Conservation (phyloP, 2,888 invertebrate genomes). For the Hyalella azteca region DNA sequence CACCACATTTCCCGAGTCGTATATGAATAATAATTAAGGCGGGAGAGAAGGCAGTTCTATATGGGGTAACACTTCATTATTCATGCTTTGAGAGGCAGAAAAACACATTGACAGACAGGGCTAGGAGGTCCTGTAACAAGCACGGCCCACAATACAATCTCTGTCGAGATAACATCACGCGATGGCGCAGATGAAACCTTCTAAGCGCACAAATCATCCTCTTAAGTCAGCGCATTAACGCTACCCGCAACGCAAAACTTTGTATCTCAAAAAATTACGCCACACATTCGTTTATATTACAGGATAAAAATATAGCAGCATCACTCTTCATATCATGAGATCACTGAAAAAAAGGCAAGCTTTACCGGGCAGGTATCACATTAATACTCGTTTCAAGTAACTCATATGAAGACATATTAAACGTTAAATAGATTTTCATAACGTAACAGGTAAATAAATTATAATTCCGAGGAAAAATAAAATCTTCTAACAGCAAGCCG, state of each 20-base stretch:
- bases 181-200: not conserved
- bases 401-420: too few species aligned
- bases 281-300: too few species aligned
- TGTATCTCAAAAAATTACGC: too few species aligned
- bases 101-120: conserved; percentile 16
- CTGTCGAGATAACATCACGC: not conserved
- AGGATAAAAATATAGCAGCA: too few species aligned
- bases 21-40: conserved; percentile 23
- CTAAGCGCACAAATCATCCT: conserved; percentile 8
- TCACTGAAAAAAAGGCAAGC: too few species aligned
- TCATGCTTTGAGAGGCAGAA: conserved; percentile 25
- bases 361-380: too few species aligned
- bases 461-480: too few species aligned
- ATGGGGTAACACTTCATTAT: conserved; percentile 28
- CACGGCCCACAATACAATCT: conserved; percentile 16
- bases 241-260: not conserved
- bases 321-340: too few species aligned
- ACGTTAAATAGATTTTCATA: too few species aligned
- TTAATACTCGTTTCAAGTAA: too few species aligned
- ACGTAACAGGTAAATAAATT: too few species aligned
- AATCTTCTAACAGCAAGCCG: too few species aligned
- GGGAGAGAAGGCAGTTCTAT: not conserved
- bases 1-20: conserved; percentile 6
- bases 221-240: not conserved
- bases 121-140: conserved; percentile 26